A percentile compares a stretch with the other conserved stretches of the same genome.
Evolutionary conservation across 2,113 vertebrate species (phyloP).

Genomic region (Vombatus ursinus): DNA sequence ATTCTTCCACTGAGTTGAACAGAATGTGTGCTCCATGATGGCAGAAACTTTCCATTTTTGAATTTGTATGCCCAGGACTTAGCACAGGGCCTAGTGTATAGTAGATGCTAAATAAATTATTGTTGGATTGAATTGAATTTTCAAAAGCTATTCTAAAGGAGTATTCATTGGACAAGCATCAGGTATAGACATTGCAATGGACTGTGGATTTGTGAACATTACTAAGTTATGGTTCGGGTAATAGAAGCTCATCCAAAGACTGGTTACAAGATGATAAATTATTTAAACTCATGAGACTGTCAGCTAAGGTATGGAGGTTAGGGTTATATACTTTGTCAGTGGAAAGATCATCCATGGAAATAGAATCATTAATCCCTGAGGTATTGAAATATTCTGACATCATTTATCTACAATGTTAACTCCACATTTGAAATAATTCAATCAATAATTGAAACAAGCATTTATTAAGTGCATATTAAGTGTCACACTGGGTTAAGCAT

Average conservation of each 20-base stretch:
- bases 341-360: neutral
- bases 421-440: neutral
- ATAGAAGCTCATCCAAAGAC: neutral
- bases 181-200: neutral
- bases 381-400: neutral
- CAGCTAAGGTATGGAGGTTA: neutral
- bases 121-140: neutral
- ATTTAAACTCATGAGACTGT: neutral
- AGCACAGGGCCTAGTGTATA: neutral
- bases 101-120: neutral
- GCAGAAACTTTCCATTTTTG: neutral
- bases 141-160: neutral
- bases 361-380: neutral
- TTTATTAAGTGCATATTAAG: neutral
- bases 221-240: neutral
- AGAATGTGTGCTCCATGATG: neutral
- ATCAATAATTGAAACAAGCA: neutral
- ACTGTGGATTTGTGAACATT: neutral
- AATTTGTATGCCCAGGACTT: neutral
- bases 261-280: neutral
- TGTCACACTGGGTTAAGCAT: neutral
- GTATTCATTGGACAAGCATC: neutral
- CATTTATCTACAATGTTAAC: constrained; percentile 1
- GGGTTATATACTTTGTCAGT: neutral
- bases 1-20: neutral